These are phyloP conservation scores for Nephrotoma guestfalica DNA, from an alignment of 2,888 invertebrate species.

Conservation along the genomic window DNA sequence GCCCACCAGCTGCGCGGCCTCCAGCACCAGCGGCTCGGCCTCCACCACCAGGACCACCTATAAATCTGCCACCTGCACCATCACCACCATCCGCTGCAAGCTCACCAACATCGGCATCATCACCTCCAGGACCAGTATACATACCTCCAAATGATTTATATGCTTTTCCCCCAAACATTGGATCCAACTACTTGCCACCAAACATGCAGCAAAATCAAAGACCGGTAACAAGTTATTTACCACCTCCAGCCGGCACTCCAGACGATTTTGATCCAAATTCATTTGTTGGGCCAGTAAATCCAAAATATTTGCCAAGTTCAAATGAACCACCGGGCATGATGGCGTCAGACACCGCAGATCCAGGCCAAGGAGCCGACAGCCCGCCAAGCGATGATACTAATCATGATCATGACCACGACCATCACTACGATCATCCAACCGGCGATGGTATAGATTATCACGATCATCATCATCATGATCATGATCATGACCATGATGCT, in stretches of 20 bases:
- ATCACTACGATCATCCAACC: neutral
- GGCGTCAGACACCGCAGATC: neutral
- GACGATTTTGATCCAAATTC: constrained; percentile 12
- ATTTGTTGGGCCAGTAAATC: constrained; percentile 19
- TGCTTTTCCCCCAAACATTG: constrained; percentile 27
- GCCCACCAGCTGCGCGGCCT: neutral
- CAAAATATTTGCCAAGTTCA: constrained; percentile 15
- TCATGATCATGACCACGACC: constrained; percentile 6
- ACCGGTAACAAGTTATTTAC: constrained; percentile 24
- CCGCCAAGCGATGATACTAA: neutral
- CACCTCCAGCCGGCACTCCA: constrained; percentile 24
- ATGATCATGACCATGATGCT: constrained; percentile 14
- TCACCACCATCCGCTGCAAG: neutral
- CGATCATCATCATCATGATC: constrained; percentile 15
- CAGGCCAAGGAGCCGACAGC: constrained; percentile 1
- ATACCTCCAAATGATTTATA: constrained; percentile 21
- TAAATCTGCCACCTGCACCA: neutral
- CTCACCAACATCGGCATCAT: neutral
- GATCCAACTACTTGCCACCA: constrained; percentile 25
- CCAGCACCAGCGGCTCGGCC: neutral
- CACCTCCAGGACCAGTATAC: neutral
- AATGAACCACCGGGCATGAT: neutral
- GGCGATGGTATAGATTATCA: neutral
- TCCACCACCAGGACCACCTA: neutral
- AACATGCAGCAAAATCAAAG: constrained; percentile 13